phyloP scores from a whole-genome alignment of 1,140 invertebrate genomes.

The Trichoplusia ni region DNA sequence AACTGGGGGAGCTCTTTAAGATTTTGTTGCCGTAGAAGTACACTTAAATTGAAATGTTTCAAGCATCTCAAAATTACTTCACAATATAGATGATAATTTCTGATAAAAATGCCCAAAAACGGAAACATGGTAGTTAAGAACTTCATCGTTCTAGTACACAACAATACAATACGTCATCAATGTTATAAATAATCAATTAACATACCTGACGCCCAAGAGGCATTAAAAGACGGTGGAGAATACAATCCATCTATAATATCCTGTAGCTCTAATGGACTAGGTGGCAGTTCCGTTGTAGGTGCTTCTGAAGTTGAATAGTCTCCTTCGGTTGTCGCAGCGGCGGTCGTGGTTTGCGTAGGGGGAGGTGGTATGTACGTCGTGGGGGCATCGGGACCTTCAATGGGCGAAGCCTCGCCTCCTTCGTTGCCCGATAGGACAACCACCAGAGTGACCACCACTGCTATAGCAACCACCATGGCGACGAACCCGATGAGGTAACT shows the following conservation, averaged over 20 bases:
- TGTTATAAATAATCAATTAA: neutral
- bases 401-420: slow-evolving; percentile 42
- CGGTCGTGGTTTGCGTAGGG: slow-evolving; percentile 35
- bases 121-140: too few species aligned
- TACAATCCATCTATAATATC: slow-evolving; percentile 65
- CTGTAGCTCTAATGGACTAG: slow-evolving; percentile 45
- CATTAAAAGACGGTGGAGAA: slow-evolving; percentile 57
- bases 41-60: too few species aligned
- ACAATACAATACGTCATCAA: neutral
- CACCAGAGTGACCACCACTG: slow-evolving; percentile 57
- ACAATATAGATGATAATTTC: too few species aligned
- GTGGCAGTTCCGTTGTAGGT: slow-evolving; percentile 37
- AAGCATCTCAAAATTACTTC: too few species aligned
- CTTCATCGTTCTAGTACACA: too few species aligned
- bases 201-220: slow-evolving; percentile 62
- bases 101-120: too few species aligned
- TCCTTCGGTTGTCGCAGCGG: slow-evolving; percentile 29
- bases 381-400: slow-evolving; percentile 40
- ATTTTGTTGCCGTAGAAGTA: too few species aligned
- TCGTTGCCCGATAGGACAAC: slow-evolving; percentile 60
- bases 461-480: slow-evolving; percentile 61
- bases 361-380: slow-evolving; percentile 16
- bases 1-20: too few species aligned
- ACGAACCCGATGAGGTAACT: slow-evolving; percentile 59
- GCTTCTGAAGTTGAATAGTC: slow-evolving; percentile 39